Conservation (phyloP, 2,797 vertebrate species). For the Xyrichtys novacula region DNA sequence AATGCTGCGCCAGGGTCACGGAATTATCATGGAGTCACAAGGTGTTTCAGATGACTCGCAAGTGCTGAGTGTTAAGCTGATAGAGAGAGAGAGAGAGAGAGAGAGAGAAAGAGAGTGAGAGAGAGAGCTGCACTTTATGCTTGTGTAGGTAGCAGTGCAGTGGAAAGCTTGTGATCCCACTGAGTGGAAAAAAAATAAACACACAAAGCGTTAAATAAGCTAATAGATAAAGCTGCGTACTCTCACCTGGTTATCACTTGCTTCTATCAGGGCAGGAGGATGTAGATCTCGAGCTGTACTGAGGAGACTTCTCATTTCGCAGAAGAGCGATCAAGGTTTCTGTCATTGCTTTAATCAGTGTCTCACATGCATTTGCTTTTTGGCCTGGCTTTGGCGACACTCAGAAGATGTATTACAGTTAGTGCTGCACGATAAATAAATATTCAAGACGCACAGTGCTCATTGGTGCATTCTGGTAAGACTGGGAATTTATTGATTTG, state of each 20-base stretch:
- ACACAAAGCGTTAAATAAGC: constrained; percentile 69
- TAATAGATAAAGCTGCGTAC: constrained; percentile 61
- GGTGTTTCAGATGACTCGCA: constrained; percentile 84
- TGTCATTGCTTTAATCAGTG: constrained; percentile 62
- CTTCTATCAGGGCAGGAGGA: constrained; percentile 56
- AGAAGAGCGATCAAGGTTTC: constrained; percentile 66
- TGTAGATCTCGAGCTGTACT: constrained; percentile 54
- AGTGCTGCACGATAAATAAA: constrained; percentile 59
- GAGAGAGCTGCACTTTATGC: not conserved
- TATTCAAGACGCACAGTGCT: constrained; percentile 50
- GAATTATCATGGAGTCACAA: constrained; percentile 80
- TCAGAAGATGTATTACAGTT: constrained; percentile 45
- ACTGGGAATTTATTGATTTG: constrained; percentile 49
- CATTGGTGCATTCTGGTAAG: constrained; percentile 33
- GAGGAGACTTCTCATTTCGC: constrained; percentile 77
- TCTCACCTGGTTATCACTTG: constrained; percentile 60
- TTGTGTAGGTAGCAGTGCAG: constrained; percentile 24
- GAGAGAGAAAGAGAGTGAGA: not conserved
- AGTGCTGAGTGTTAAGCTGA: constrained; percentile 80
- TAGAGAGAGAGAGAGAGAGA: constrained; percentile 49
- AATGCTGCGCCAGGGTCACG: constrained; percentile 75
- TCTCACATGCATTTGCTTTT: constrained; percentile 51
- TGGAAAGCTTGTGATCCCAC: constrained; percentile 32
- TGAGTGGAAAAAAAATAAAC: constrained; percentile 63
- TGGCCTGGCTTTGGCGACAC: constrained; percentile 17